Conservation (phyloP, 30 jellyfish, hydroid and myxozoan species). For the Pelagia noctiluca region DNA sequence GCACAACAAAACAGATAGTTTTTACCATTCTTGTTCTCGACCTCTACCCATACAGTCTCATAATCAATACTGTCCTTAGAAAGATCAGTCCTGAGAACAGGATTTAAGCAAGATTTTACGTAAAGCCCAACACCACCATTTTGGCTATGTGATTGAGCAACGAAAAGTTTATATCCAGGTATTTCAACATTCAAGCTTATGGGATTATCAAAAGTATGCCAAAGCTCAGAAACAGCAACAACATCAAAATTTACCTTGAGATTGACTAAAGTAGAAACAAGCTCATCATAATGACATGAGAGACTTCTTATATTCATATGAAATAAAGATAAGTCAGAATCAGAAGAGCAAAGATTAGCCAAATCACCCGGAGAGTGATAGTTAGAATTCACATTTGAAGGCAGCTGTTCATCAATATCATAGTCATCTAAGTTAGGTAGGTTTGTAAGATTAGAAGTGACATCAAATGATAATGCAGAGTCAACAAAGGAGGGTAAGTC, state of each 20-base stretch:
- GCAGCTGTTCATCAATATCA: too few species aligned
- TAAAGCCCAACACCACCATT: slow-evolving; percentile 33
- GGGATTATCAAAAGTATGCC: slow-evolving; percentile 26
- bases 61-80: slow-evolving; percentile 10
- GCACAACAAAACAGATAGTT: too few species aligned
- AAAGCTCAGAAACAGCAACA: slow-evolving; percentile 10
- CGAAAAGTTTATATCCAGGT: slow-evolving; percentile 22
- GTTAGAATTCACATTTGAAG: too few species aligned
- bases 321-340: neutral
- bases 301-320: too few species aligned
- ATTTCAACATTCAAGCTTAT: neutral
- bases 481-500: too few species aligned
- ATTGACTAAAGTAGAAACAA: slow-evolving; percentile 7
- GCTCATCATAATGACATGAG: slow-evolving; percentile 27
- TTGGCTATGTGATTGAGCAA: slow-evolving; percentile 23
- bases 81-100: slow-evolving; percentile 32
- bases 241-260: slow-evolving; percentile 17
- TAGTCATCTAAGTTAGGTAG: too few species aligned
- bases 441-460: too few species aligned
- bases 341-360: too few species aligned
- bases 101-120: neutral
- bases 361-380: too few species aligned
- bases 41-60: slow-evolving; percentile 6
- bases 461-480: too few species aligned
- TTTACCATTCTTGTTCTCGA: too few species aligned